Evolutionary conservation across 2,888 invertebrate species (phyloP).

Genomic region (Laothoe populi): DNA sequence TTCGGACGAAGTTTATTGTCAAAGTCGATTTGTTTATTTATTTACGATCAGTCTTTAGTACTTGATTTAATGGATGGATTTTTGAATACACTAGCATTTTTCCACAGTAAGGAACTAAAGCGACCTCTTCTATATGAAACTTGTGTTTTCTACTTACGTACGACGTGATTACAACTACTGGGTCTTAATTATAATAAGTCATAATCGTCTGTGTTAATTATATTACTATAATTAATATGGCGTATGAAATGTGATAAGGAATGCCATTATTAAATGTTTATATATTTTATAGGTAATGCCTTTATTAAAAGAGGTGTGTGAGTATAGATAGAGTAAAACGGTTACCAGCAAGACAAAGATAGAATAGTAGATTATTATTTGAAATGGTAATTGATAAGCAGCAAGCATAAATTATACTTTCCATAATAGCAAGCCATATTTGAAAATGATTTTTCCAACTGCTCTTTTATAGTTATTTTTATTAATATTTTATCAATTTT

Average conservation of each 20-base stretch:
- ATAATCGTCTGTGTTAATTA: neutral
- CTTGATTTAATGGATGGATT: constrained; percentile 60
- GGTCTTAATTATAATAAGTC: neutral
- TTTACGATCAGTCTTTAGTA: constrained; percentile 63
- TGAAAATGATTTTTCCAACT: neutral
- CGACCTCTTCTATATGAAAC: constrained; percentile 2
- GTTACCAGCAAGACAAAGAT: neutral
- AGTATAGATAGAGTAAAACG: constrained; percentile 36
- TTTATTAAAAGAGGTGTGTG: constrained; percentile 31
- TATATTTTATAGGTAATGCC: constrained; percentile 35
- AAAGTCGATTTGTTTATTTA: constrained; percentile 50
- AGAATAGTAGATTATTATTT: neutral
- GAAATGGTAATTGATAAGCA: neutral
- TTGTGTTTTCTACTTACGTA: constrained; percentile 16
- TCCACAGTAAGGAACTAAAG: neutral
- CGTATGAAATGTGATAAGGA: constrained; percentile 31
- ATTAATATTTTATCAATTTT: constrained; percentile 19
- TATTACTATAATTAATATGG: neutral
- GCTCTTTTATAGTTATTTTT: neutral
- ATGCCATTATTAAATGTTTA: constrained; percentile 35
- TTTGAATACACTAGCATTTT: constrained; percentile 2
- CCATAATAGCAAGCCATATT: neutral
- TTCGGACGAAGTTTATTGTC: constrained; percentile 73
- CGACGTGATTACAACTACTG: neutral
- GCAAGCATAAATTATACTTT: neutral